These are phyloP conservation scores for Brachionus calyciflorus DNA, from an alignment of 1,140 invertebrate genomes.

Conservation along the genomic window DNA sequence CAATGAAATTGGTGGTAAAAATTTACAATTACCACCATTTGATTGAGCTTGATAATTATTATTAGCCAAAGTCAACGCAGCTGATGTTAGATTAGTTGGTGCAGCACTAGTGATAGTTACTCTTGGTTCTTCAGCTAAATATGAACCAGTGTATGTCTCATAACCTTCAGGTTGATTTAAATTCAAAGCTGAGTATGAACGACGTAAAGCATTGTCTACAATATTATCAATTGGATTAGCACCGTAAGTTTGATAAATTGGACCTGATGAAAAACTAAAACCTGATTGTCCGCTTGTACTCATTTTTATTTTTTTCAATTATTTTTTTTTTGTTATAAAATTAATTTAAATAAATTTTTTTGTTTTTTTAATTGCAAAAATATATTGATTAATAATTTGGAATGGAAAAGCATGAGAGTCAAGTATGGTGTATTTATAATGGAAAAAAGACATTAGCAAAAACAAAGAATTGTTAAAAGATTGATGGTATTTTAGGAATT, in stretches of 20 bases:
- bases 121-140: neutral
- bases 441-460: neutral
- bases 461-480: neutral
- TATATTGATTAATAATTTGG: neutral
- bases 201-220: constrained; percentile 16
- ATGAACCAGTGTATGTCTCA: neutral
- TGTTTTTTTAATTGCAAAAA: no score
- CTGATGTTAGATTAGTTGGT: neutral
- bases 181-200: constrained; percentile 16
- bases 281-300: constrained; percentile 14
- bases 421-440: constrained; percentile 28
- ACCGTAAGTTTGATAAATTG: constrained; percentile 17
- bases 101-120: neutral
- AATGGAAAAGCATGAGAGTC: neutral
- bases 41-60: neutral
- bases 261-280: constrained; percentile 4
- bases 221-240: constrained; percentile 7
- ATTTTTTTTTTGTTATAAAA: neutral
- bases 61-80: neutral
- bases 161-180: neutral
- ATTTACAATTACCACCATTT: neutral
- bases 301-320: neutral
- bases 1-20: constrained; percentile 3
- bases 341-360: no score
- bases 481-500: constrained; percentile 16